Base-by-base conservation (phyloP, 2,113 vertebrate species). In the Mastomys coucha region DNA sequence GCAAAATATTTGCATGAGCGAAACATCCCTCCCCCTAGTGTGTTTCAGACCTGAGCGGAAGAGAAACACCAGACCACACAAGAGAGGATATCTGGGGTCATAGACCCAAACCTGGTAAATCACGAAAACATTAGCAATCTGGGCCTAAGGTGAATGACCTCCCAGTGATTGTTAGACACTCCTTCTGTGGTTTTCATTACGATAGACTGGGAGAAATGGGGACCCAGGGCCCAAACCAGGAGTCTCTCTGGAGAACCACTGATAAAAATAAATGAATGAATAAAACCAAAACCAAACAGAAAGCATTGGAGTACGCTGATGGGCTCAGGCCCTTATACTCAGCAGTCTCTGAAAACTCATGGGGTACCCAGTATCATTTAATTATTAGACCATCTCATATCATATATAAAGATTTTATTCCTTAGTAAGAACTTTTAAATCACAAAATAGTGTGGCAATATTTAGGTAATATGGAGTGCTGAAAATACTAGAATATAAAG, bases 371-470 rank as follows among this genome's bases (percentile, higher is more conserved):
- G 76, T 88, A 80, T 95, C 14, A 89, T 88, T 98, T 95, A 99
- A 98, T 98, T 98, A 99, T 95, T 98, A 98, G 97, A 99, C 98
- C 97, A 98, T 96, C 97, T 97, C 98, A 84, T 95, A 95, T 97
- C 87, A 87, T 97, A 97, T 99, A 99, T 98, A 99, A 99, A 98
- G 90, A 96, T 98, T 99, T 99, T 99, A 99, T 99, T 99, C 98
- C 98, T 99, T 98, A 98, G 98, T 98, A 99, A 98, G 98, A 98
- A 98, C 97, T 98, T 98, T 86, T 65, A 88, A 98, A 98, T 99
- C 98, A 99, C 98, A 99, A 99, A 99, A 99, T 99, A 99, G 98
- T 98, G 97, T 98, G 98, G 98, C 98, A 98, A 98, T 98, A 99
- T 98, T 98, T 98, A 98, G 90, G 97, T 98, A 98, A 98, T 97